Percentiles rank a stretch among this genome's conserved stretches.
These are phyloP conservation scores for Drosophila aldrichi DNA, from an alignment of 2,888 invertebrate species.

Conservation along the genomic window DNA sequence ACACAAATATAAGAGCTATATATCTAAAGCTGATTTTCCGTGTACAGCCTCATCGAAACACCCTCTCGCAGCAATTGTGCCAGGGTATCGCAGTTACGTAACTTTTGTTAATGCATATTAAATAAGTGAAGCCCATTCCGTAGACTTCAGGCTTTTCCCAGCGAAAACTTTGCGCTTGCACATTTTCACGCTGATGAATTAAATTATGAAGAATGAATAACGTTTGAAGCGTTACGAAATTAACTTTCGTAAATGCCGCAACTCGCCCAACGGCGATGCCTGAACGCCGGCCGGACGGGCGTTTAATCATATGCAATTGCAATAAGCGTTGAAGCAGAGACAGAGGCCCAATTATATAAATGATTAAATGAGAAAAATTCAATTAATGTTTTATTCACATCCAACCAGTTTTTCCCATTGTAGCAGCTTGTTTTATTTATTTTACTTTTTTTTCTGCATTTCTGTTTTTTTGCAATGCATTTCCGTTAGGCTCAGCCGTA, in stretches of 20 bases:
- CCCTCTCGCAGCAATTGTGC: not conserved
- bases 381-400: slow-evolving; percentile 33
- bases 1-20: not conserved
- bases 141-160: not conserved
- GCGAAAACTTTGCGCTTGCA: slow-evolving; percentile 5
- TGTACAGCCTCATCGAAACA: not conserved
- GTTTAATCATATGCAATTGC: slow-evolving; percentile 36
- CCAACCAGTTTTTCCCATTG: slow-evolving; percentile 18
- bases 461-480: slow-evolving; percentile 10
- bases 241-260: slow-evolving; percentile 39
- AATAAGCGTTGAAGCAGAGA: slow-evolving; percentile 24
- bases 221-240: slow-evolving; percentile 41
- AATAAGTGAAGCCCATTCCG: slow-evolving; percentile 13
- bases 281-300: not conserved
- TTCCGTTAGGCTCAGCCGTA: slow-evolving; percentile 15
- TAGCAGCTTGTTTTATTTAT: slow-evolving; percentile 1
- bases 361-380: slow-evolving; percentile 7
- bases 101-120: slow-evolving; percentile 34
- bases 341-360: slow-evolving; percentile 21
- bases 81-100: not conserved
- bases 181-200: slow-evolving; percentile 28
- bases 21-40: too few species aligned
- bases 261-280: not conserved
- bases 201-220: slow-evolving; percentile 59
- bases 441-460: not conserved